A percentile compares a stretch with the other conserved stretches of the same genome.
Evolutionary conservation across 2,113 vertebrate species (phyloP).

Genomic region (Corynorhinus townsendii): DNA sequence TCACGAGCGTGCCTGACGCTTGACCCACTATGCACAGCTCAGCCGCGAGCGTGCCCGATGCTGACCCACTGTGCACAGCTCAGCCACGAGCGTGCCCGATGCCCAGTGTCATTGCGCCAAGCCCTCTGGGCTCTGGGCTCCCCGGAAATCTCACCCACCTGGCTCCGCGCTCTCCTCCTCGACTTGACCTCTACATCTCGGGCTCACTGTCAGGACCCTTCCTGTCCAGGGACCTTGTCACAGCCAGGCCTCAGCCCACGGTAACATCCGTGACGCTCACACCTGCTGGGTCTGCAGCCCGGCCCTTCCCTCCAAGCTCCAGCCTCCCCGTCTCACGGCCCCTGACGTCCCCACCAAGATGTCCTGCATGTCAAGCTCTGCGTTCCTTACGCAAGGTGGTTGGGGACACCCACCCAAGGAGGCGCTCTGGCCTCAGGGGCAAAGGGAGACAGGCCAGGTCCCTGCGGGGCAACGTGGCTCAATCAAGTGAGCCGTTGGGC

Average conservation of each 20-base stretch:
- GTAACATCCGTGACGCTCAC: neutral
- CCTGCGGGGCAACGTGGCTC: neutral
- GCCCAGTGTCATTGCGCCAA: neutral
- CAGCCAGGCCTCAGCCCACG: neutral
- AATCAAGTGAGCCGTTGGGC: neutral
- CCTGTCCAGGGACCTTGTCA: too few species aligned
- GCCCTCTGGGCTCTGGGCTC: neutral
- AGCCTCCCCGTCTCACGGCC: neutral
- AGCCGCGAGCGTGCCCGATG: too few species aligned
- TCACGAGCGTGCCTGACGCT: too few species aligned
- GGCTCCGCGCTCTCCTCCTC: neutral
- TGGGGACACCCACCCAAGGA: too few species aligned
- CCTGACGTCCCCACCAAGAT: neutral
- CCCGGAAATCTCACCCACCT: neutral
- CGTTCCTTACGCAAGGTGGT: neutral
- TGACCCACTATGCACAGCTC: neutral
- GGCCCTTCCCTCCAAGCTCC: neutral
- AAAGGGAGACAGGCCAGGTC: neutral
- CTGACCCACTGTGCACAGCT: too few species aligned
- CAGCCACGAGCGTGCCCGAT: neutral
- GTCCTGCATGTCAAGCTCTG: neutral
- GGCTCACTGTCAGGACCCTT: neutral
- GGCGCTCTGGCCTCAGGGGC: too few species aligned
- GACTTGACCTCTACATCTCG: neutral
- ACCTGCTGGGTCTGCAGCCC: neutral